A percentile compares a stretch with the other conserved stretches of the same genome.
Evolutionary conservation across 2,888 invertebrate genomes (phyloP).

Genomic region (Chloroclystis v-ata): DNA sequence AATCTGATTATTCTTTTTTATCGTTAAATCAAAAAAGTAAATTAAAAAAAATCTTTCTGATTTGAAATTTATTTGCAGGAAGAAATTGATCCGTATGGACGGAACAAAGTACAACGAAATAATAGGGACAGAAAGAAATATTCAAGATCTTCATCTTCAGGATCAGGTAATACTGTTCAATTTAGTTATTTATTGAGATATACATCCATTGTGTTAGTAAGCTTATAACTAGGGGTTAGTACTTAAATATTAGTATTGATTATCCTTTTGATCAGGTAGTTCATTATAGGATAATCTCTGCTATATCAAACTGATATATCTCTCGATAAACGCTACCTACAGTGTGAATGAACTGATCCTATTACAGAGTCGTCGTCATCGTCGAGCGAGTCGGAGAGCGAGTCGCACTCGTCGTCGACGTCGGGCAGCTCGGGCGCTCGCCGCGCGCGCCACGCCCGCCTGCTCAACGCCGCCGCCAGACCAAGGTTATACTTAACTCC

Average conservation of each 20-base stretch:
- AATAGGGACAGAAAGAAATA: slow-evolving; percentile 67
- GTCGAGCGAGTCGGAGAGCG: slow-evolving; percentile 72
- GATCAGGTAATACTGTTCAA: slow-evolving; percentile 52
- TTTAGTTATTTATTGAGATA: no score
- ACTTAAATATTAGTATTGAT: no score
- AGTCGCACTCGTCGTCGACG: slow-evolving; percentile 68
- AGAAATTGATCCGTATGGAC: slow-evolving; percentile 68
- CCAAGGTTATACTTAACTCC: slow-evolving; percentile 46
- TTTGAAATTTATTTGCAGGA: slow-evolving; percentile 41
- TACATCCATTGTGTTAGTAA: no score
- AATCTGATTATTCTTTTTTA: no score
- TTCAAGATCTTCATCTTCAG: slow-evolving; percentile 70
- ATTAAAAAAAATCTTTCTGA: no score
- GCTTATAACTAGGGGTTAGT: no score
- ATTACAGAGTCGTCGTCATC: slow-evolving; percentile 72
- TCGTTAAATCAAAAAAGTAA: no score
- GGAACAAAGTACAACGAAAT: slow-evolving; percentile 53
- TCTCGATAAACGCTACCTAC: no score
- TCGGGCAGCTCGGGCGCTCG: slow-evolving; percentile 69
- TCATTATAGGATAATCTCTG: no score
- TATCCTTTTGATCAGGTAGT: no score
- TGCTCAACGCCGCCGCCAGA: slow-evolving; percentile 65
- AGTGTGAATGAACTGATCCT: no score
- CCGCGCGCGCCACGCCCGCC: slow-evolving; percentile 62
- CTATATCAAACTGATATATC: no score